These are phyloP conservation scores for Lepilemur septentrionalis DNA, from an alignment of 2,797 vertebrate species.

Conservation along the genomic window DNA sequence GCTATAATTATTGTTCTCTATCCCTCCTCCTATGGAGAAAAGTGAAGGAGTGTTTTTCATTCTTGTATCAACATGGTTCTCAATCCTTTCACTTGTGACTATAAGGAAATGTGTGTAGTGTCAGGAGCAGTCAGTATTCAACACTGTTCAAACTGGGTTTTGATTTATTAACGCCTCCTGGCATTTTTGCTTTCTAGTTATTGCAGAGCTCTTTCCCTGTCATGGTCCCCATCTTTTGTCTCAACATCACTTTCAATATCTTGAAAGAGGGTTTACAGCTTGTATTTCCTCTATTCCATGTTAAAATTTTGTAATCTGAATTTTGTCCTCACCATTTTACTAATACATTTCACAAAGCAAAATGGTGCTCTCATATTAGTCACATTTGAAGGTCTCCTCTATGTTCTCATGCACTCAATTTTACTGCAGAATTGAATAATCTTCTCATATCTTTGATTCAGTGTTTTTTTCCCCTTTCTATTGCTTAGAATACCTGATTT, in stretches of 20 bases:
- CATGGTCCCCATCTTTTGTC: not conserved
- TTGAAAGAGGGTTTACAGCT: not conserved
- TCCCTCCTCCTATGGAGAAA: not conserved
- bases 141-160: not conserved
- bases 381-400: not conserved
- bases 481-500: not conserved
- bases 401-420: not conserved
- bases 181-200: not conserved
- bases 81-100: not conserved
- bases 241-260: not conserved
- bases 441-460: not conserved
- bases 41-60: not conserved
- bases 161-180: not conserved
- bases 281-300: not conserved
- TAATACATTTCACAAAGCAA: not conserved
- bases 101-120: not conserved
- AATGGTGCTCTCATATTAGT: not conserved
- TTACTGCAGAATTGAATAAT: not conserved
- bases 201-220: not conserved
- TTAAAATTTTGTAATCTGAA: not conserved
- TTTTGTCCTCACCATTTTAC: not conserved
- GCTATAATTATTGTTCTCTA: conserved; percentile 7
- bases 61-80: not conserved
- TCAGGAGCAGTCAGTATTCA: not conserved
- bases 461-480: not conserved